Evolutionary conservation across 2,888 invertebrate species (phyloP), one percentile per base, ranked within the genome.

Genomic region (Tineola bisselliella): DNA sequence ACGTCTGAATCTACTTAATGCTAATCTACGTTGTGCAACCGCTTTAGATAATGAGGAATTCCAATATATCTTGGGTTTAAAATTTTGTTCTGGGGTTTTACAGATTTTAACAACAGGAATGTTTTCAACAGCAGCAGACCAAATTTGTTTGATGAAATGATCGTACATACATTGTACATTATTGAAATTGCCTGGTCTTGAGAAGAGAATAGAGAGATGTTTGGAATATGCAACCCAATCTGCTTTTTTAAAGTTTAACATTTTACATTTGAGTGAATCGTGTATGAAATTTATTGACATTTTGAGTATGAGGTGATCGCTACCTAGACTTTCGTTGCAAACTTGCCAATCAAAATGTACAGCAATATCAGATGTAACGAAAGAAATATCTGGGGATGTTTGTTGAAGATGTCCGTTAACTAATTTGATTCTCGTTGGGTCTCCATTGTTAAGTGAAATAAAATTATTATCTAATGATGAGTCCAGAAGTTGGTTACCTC

Each of bases 401-500:
- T 63, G 11, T 30, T 64, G 65, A 0, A 66, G n/a, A 5, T 17
- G 1, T 12, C 57, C 60, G 52, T 62, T 63, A 3, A 64, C 63
- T n/a, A 63, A 31, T 17, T 58, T 62, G 2, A 62, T 19, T 15
- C 66, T 44, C 5, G 67, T 68, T 8, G 58, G 33, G 0, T 18
- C 43, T 3, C 66, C 65, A 18, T 65, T 61, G 58, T 68, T 68
- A 1, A 68, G 18, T 3, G 17, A 31, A 0, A 63, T 61, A 48
- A 64, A 64, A 12, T 62, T 38, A 25, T 60, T 25, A 6, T 65
- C 65, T 12, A 61, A 8, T 3, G 61, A 11, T 0, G 64, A 11
- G 4, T 66, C 65, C 18, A 63, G 62, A 0, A 68, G 59, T 62
- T 63, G 64, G 8, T 6, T 8, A 3, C 67, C 68, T 56, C 66